Percentiles rank a stretch among this genome's conserved stretches.
phyloP scores from a whole-genome alignment of 2,888 invertebrate species.

The Cosmopolites sordidus region DNA sequence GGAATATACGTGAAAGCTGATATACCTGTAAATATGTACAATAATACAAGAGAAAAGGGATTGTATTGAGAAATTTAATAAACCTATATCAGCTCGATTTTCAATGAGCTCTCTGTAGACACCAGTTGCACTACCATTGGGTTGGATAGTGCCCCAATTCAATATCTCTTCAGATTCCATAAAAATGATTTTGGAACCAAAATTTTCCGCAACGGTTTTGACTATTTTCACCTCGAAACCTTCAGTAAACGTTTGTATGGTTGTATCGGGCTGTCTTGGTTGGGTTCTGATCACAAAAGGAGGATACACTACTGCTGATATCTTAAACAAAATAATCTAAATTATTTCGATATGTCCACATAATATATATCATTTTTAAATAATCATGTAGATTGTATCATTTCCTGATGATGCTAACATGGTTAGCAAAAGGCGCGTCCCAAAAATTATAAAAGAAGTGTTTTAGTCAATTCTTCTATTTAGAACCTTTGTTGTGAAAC shows the following conservation, averaged over 20 bases:
- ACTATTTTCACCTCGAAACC: constrained; percentile 16
- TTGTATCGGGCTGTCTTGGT: neutral
- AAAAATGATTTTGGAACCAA: constrained; percentile 4
- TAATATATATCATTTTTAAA: too few species aligned
- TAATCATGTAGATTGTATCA: too few species aligned
- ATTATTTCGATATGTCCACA: too few species aligned
- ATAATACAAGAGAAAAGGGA: too few species aligned
- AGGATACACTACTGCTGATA: constrained; percentile 9
- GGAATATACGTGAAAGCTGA: constrained; percentile 13
- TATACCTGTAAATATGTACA: constrained; percentile 9
- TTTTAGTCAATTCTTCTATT: too few species aligned
- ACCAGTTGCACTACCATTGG: constrained; percentile 13
- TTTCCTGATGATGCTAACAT: too few species aligned
- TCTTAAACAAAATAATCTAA: too few species aligned
- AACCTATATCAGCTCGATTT: constrained; percentile 7
- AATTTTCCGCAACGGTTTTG: constrained; percentile 6
- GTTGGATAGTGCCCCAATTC: constrained; percentile 11
- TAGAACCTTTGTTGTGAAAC: too few species aligned
- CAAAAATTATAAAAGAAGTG: too few species aligned
- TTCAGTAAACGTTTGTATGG: neutral
- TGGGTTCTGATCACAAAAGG: constrained; percentile 9
- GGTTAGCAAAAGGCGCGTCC: too few species aligned
- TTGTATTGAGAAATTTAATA: too few species aligned
- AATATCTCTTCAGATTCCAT: constrained; percentile 3
- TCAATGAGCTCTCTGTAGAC: constrained; percentile 1